Percentiles rank a stretch among this genome's conserved stretches.
phyloP scores from a whole-genome alignment of 2,888 invertebrate genomes.

The Palloptera scutellata region DNA sequence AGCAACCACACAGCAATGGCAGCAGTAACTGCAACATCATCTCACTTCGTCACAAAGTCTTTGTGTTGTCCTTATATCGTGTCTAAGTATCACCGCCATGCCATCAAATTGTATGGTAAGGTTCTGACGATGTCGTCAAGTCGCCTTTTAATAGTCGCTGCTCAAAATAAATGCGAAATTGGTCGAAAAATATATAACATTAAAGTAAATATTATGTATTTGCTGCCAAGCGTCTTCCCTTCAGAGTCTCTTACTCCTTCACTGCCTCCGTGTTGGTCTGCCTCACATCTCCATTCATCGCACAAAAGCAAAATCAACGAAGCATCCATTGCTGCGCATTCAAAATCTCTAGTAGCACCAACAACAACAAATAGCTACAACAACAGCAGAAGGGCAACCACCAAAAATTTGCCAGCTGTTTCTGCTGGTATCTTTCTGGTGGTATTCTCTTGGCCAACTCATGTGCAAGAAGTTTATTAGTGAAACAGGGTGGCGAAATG shows the following conservation, averaged over 20 bases:
- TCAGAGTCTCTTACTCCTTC: neutral
- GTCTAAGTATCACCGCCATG: too few species aligned
- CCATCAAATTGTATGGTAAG: too few species aligned
- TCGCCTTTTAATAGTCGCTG: constrained; percentile 34
- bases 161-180: constrained; percentile 26
- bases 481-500: too few species aligned
- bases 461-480: constrained; percentile 34
- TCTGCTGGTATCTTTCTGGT: constrained; percentile 23
- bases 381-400: constrained; percentile 15
- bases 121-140: constrained; percentile 48
- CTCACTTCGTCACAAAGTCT: too few species aligned
- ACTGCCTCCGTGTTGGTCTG: neutral
- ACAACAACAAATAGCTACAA: neutral
- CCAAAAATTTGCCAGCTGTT: constrained; percentile 16
- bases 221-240: neutral
- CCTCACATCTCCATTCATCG: neutral
- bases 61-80: too few species aligned
- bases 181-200: constrained; percentile 19
- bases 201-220: constrained; percentile 28
- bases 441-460: constrained; percentile 31
- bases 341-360: neutral
- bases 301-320: constrained; percentile 24
- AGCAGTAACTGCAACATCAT: too few species aligned
- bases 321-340: constrained; percentile 24
- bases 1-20: too few species aligned